Evolutionary conservation across 2,113 vertebrate genomes (phyloP).

Genomic region (Labeo catla): DNA sequence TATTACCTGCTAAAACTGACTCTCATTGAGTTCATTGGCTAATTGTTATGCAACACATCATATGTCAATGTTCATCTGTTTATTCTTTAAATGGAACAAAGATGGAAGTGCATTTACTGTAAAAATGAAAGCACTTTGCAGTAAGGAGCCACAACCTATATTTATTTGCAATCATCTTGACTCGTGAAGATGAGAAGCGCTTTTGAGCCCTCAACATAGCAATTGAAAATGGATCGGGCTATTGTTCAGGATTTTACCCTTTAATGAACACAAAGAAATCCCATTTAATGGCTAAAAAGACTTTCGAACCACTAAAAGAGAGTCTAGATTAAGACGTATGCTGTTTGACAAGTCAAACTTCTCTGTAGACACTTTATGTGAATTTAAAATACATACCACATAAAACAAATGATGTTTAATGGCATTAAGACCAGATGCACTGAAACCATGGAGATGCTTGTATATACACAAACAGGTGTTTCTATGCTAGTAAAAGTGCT

Average conservation of each 20-base stretch:
- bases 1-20: constrained; percentile 40
- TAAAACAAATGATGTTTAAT: neutral
- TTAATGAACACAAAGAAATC: constrained; percentile 48
- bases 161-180: constrained; percentile 33
- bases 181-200: constrained; percentile 28
- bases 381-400: neutral
- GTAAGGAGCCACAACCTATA: constrained; percentile 18
- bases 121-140: constrained; percentile 60
- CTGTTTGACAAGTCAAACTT: neutral
- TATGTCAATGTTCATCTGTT: constrained; percentile 31
- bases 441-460: neutral
- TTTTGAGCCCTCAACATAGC: constrained; percentile 15
- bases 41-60: constrained; percentile 58
- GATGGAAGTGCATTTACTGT: constrained; percentile 65
- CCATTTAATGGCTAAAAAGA: constrained; percentile 5
- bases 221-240: constrained; percentile 25
- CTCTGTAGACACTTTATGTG: neutral
- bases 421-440: neutral
- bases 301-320: neutral
- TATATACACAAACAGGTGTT: neutral
- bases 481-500: neutral
- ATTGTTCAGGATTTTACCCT: constrained; percentile 53
- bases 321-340: neutral
- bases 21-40: constrained; percentile 64
- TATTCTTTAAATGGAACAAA: constrained; percentile 68